Evolutionary conservation across 2,113 vertebrate genomes (phyloP).

Genomic region (Lepus europaeus): DNA sequence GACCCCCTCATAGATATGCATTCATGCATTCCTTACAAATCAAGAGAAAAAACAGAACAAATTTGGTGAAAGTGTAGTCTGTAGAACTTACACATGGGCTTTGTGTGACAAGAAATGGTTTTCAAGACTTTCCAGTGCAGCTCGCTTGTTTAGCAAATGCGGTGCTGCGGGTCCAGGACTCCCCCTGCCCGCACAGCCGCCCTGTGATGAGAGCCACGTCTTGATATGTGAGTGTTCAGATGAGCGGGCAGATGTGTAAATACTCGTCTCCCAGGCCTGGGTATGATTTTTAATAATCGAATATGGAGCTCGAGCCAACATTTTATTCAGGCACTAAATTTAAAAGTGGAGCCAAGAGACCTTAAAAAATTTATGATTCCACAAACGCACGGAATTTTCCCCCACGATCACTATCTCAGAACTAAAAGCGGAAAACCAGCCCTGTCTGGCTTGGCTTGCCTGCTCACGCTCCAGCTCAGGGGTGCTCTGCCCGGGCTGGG

Average conservation of each 20-base stretch:
- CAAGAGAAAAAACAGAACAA: not conserved
- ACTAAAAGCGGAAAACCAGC: constrained; percentile 72
- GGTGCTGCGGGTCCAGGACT: fast-evolving
- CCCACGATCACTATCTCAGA: constrained; percentile 68
- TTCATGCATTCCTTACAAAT: constrained; percentile 5
- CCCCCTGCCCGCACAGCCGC: not conserved
- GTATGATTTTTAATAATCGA: constrained; percentile 82
- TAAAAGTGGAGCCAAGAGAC: constrained; percentile 83
- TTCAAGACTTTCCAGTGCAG: not conserved
- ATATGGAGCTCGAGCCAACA: constrained; percentile 80
- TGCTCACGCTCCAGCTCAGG: not conserved
- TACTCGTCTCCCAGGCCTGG: constrained; percentile 75
- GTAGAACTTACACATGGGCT: not conserved
- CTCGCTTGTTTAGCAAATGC: fast-evolving
- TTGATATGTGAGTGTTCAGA: constrained; percentile 51
- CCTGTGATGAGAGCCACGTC: not conserved
- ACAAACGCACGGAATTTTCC: constrained; percentile 77
- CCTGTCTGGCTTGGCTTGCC: constrained; percentile 58
- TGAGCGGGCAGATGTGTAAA: constrained; percentile 75
- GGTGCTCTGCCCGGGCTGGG: not conserved
- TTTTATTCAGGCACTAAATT: constrained; percentile 84
- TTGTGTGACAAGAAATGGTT: not conserved
- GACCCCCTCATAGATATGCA: no score
- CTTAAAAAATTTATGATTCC: constrained; percentile 84
- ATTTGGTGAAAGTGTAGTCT: not conserved